Evolutionary conservation across 2,797 vertebrate genomes (phyloP).

Genomic region (Antennarius maculatus): DNA sequence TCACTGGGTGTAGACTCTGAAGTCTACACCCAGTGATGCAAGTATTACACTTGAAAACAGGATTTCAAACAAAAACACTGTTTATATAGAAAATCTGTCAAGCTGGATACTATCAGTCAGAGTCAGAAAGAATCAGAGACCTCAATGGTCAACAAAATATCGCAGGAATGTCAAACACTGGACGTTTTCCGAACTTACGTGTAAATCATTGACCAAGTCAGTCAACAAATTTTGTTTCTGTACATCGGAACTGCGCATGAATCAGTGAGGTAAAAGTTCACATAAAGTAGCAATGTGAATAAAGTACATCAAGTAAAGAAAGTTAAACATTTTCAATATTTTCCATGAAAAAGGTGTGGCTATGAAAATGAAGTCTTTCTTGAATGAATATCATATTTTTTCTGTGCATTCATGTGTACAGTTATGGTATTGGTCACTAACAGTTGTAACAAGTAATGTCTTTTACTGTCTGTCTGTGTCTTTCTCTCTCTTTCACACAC

Average conservation of each 20-base stretch:
- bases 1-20: background rate
- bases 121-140: background rate
- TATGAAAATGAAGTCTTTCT: background rate
- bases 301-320: too few species aligned
- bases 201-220: slow-evolving; percentile 62
- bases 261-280: slow-evolving; percentile 26
- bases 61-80: background rate
- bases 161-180: slow-evolving; percentile 13
- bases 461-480: too few species aligned
- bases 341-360: background rate
- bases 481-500: too few species aligned
- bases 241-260: slow-evolving; percentile 1
- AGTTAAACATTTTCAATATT: background rate
- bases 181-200: slow-evolving; percentile 5
- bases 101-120: background rate
- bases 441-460: background rate
- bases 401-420: background rate
- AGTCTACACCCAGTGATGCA: slow-evolving; percentile 41
- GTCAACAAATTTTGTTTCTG: slow-evolving; percentile 49
- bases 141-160: background rate
- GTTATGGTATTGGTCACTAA: too few species aligned
- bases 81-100: background rate
- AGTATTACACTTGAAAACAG: slow-evolving; percentile 23
- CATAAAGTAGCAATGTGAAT: background rate
- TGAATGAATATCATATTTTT: background rate